Evolutionary conservation across 2,888 invertebrate genomes (phyloP).

Genomic region (Apotomis turbidana): DNA sequence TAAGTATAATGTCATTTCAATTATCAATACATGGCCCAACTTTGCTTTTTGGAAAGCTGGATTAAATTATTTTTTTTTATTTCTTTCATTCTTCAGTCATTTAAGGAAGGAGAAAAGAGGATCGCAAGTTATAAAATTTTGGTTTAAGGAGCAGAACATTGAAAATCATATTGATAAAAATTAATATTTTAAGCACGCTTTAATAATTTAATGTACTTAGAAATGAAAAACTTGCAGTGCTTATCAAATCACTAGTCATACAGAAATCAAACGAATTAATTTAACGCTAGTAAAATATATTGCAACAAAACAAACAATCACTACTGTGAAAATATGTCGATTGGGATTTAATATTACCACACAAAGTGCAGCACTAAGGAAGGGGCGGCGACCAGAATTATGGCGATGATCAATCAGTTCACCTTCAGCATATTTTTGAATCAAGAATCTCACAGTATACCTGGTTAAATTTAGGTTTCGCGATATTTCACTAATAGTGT

Average conservation of each 20-base stretch:
- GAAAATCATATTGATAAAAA: background rate
- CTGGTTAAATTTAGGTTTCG: too few relatives aligned
- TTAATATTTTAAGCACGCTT: background rate
- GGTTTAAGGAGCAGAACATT: too few relatives aligned
- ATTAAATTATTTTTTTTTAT: background rate
- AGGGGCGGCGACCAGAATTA: too few relatives aligned
- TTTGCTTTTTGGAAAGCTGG: background rate
- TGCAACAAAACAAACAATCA: slow-evolving; percentile 4
- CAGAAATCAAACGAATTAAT: background rate
- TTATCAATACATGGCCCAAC: background rate
- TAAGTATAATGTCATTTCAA: slow-evolving; percentile 5
- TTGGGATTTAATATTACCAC: background rate
- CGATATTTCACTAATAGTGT: too few relatives aligned
- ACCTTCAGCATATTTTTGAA: too few relatives aligned
- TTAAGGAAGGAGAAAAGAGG: background rate
- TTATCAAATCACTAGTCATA: background rate
- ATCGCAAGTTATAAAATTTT: too few relatives aligned
- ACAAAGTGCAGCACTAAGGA: too few relatives aligned
- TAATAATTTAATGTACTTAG: background rate
- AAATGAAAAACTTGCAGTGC: background rate
- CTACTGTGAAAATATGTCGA: background rate
- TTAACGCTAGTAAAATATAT: background rate
- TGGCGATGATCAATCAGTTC: too few relatives aligned
- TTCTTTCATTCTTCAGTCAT: background rate
- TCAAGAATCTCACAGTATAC: too few relatives aligned